phyloP scores from a whole-genome alignment of 2,797 vertebrate species.

The Podargus strigoides region DNA sequence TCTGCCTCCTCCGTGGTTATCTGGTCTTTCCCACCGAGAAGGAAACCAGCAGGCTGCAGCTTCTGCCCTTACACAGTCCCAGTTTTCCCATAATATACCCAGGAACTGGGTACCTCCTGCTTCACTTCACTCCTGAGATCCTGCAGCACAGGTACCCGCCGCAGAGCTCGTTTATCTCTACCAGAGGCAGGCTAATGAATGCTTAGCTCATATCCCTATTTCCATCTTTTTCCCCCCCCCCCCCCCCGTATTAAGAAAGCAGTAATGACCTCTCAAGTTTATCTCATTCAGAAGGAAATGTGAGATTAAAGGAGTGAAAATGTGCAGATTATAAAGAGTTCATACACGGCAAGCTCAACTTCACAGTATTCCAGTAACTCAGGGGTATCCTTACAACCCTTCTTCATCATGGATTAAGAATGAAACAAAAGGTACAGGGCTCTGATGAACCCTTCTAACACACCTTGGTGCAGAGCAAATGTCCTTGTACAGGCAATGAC shows the following conservation, averaged over 20 bases:
- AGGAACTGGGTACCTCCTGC: not conserved
- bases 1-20: not conserved
- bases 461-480: not conserved
- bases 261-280: not conserved
- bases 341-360: not conserved
- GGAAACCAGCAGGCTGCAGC: not conserved
- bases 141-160: not conserved
- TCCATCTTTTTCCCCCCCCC: not conserved
- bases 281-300: not conserved
- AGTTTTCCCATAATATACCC: rapidly evolving
- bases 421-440: not conserved
- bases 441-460: not conserved
- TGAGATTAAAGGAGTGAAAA: not conserved
- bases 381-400: not conserved
- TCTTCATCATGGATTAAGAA: not conserved
- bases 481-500: not conserved
- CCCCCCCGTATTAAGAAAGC: too few relatives aligned
- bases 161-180: not conserved
- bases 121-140: not conserved
- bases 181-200: not conserved
- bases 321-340: not conserved
- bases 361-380: not conserved
- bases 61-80: not conserved
- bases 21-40: not conserved
- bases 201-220: not conserved